Evolutionary conservation across 2,888 invertebrate genomes (phyloP).

Genomic region (Archips crataeganus): DNA sequence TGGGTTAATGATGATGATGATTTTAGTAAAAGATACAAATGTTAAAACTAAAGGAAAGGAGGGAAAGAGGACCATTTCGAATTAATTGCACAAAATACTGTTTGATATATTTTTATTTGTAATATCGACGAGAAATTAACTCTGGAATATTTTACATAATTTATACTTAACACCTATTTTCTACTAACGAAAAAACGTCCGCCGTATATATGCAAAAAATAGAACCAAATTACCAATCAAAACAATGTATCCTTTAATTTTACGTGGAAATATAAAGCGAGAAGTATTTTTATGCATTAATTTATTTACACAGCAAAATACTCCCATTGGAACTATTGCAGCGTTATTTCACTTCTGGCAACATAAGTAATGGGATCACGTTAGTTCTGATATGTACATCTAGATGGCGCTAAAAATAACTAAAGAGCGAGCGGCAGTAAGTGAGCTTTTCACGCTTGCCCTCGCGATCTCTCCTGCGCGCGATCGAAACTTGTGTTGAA

Average conservation of each 20-base stretch:
- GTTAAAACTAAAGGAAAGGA: neutral
- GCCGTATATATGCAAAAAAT: neutral
- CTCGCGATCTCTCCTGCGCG: too few species aligned
- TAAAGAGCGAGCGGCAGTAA: too few species aligned
- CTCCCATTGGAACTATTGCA: too few species aligned
- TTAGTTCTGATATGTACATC: neutral
- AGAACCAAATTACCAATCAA: neutral
- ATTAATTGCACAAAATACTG: neutral
- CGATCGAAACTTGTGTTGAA: too few species aligned
- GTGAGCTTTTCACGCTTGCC: too few species aligned
- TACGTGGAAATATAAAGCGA: too few species aligned
- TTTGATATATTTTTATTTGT: neutral
- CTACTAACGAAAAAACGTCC: neutral
- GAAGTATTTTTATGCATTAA: too few species aligned
- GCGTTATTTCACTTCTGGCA: too few species aligned
- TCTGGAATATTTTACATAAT: constrained; percentile 1
- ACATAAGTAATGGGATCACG: neutral
- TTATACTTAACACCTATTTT: neutral
- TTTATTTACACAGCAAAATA: too few species aligned
- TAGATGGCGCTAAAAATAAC: neutral
- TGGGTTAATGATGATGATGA: too few species aligned
- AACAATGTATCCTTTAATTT: neutral
- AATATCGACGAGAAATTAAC: neutral
- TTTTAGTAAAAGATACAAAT: too few species aligned
- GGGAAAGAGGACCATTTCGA: neutral